phyloP scores from a whole-genome alignment of 2,113 vertebrate genomes.

The Hippopotamus amphibius region DNA sequence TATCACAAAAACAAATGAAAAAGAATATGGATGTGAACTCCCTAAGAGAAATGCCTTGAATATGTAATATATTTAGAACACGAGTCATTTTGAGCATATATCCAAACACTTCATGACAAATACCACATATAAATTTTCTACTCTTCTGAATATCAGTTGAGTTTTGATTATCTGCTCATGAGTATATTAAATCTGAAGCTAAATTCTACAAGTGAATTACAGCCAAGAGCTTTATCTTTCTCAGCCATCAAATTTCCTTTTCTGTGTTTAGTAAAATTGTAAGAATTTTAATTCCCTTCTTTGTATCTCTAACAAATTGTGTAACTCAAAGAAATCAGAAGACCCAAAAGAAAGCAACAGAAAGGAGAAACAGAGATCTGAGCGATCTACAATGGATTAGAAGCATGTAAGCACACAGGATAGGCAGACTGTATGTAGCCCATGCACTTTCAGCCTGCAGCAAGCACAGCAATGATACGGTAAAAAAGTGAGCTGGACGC shows the following conservation, averaged over 20 bases:
- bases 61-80: constrained; percentile 23
- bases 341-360: not conserved
- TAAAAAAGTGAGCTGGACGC: fast-evolving
- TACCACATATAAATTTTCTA: not conserved
- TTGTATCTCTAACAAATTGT: constrained; percentile 21
- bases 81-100: not conserved
- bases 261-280: not conserved
- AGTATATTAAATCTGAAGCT: constrained; percentile 47
- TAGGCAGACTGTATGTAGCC: not conserved
- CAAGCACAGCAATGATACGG: fast-evolving
- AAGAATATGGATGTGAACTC: not conserved
- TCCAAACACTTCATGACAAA: not conserved
- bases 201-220: constrained; percentile 40
- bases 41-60: constrained; percentile 14
- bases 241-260: not conserved
- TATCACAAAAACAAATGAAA: constrained; percentile 40
- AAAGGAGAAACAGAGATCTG: not conserved
- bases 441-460: fast-evolving
- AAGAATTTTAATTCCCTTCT: not conserved
- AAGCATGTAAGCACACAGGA: fast-evolving
- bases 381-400: not conserved
- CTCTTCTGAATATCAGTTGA: constrained; percentile 3
- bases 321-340: not conserved
- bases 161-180: constrained; percentile 34
- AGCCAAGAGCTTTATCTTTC: constrained; percentile 32